Evolutionary conservation across 2,888 invertebrate species (phyloP), one percentile per base, ranked within the genome.

Genomic region (Meteorus cinctellus): DNA sequence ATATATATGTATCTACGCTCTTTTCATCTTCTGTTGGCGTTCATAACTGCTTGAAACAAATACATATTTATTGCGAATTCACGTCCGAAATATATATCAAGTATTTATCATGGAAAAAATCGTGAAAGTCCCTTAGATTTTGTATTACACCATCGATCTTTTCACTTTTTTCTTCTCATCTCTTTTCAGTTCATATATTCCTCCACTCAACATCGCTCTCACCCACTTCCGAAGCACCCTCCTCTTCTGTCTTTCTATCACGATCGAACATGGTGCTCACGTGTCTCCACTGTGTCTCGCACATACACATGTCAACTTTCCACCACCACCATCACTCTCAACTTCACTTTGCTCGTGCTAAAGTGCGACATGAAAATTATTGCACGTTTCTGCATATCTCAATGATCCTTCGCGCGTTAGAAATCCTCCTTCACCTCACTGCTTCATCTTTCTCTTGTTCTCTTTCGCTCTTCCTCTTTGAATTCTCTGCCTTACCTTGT

Each of bases 311-410:
- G 73, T 72, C 65, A 65, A 65, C 66, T 36, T 65, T 31, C 65
- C 29, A 60, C 65, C 31, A 12, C 63, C 67, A 60, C 67, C 31
- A 34, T 29, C 71, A 48, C 6, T 4, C 75, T 34, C 74, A 72
- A 55, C 55, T 55, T 55, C 55, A 55, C 55, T 71, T 70, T 72
- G 81, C 80, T 85, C 84, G 85, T 85, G 83, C 83, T 82, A 79
- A 84, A 84, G 84, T 84, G 83, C 79, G 74, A 77, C 75, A 73
- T 81, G 81, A 77, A 83, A 83, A 84, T 85, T 86, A 83, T 84
- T 83, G 84, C 85, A 84, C 80, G 83, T 85, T 85, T 81, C 82
- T 82, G 83, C 84, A 83, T 81, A 82, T 84, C 82, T 84, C 81
- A 83, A 85, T 76, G 84, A 83, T 78, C 69, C 78, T 78, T 65